Conservation (phyloP, 1,140 invertebrate genomes). For the Notospermus geniculatus region DNA sequence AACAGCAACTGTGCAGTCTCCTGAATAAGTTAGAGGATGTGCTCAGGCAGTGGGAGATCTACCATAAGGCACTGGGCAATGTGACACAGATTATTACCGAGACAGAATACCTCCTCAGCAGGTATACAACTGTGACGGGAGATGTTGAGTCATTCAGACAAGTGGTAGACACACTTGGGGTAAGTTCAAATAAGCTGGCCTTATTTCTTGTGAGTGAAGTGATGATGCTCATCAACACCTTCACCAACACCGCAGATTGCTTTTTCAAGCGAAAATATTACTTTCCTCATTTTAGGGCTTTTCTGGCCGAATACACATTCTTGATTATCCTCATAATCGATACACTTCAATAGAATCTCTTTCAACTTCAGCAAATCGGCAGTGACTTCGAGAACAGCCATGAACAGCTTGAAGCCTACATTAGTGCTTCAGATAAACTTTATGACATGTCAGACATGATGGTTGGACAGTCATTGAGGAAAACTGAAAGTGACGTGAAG, state of each 20-base stretch:
- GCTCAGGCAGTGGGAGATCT: conserved; percentile 71
- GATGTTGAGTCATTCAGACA: conserved; percentile 40
- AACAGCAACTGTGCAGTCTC: conserved; percentile 74
- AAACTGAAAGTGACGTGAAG: conserved; percentile 34
- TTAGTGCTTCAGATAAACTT: conserved; percentile 2
- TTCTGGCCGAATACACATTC: too few relatives aligned
- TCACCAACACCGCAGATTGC: too few relatives aligned
- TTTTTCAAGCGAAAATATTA: too few relatives aligned
- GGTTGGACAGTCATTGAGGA: conserved; percentile 36
- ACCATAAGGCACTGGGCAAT: conserved; percentile 34
- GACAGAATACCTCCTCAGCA: conserved; percentile 44
- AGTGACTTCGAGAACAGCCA: conserved; percentile 3
- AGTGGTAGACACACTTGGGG: conserved; percentile 46
- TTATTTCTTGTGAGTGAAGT: too few relatives aligned
- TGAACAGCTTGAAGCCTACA: conserved; percentile 2
- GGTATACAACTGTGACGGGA: conserved; percentile 35
- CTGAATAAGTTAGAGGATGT: conserved; percentile 80
- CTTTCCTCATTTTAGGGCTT: too few relatives aligned
- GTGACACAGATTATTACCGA: conserved; percentile 39
- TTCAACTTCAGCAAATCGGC: background rate
- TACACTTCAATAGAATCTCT: too few relatives aligned
- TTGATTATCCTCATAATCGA: too few relatives aligned
- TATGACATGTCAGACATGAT: conserved; percentile 40
- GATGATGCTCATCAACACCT: too few relatives aligned
- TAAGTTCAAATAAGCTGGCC: conserved; percentile 21